phyloP scores from a whole-genome alignment of 2,888 invertebrate genomes.

The Drosophila monieri region DNA sequence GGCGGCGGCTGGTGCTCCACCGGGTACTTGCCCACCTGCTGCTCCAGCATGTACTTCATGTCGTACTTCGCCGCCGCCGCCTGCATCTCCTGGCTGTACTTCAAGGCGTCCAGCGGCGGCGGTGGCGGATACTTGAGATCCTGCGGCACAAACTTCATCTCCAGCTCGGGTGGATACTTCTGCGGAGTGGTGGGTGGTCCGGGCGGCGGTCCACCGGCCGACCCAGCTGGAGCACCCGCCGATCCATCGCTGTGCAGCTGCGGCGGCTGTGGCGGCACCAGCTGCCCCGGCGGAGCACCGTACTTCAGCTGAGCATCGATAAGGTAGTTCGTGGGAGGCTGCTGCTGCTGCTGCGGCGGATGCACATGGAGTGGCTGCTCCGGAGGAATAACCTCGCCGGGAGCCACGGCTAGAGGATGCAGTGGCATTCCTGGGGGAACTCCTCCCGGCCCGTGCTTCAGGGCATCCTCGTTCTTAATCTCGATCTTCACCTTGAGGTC shows the following conservation, averaged over 20 bases:
- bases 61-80: constrained; percentile 83
- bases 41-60: constrained; percentile 83
- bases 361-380: constrained; percentile 84
- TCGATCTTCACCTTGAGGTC: constrained; percentile 90
- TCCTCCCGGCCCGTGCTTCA: constrained; percentile 67
- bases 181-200: constrained; percentile 60
- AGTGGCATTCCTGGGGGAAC: constrained; percentile 42
- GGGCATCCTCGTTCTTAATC: constrained; percentile 84
- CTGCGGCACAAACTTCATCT: constrained; percentile 81
- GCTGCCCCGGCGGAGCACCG: constrained; percentile 64
- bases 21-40: constrained; percentile 76
- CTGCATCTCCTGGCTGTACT: constrained; percentile 83
- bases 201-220: constrained; percentile 57
- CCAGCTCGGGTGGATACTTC: constrained; percentile 82
- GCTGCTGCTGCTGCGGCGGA: constrained; percentile 60
- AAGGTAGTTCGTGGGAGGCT: constrained; percentile 75
- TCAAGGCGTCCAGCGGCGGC: constrained; percentile 78
- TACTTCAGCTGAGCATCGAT: constrained; percentile 81
- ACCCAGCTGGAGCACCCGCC: constrained; percentile 27
- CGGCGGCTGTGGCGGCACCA: constrained; percentile 64
- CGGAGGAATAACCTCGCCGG: constrained; percentile 34
- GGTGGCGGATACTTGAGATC: constrained; percentile 85
- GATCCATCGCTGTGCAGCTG: constrained; percentile 69
- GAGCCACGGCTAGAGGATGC: constrained; percentile 55
- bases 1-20: constrained; percentile 69